Base-by-base conservation (phyloP, 2,113 vertebrate genomes). In the Anoplopoma fimbria region DNA sequence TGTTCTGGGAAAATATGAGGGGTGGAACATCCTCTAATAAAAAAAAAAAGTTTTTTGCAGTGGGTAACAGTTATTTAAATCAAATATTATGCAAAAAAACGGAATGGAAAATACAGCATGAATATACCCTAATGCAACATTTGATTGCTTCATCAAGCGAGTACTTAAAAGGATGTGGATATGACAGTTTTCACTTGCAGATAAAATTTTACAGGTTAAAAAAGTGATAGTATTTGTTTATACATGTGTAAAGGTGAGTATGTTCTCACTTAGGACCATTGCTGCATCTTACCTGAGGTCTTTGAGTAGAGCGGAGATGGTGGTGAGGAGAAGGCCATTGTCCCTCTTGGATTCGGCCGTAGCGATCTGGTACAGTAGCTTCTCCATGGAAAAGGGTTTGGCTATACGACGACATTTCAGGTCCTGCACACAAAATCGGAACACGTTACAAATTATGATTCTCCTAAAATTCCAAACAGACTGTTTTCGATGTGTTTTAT, bases 361-460 rank as follows among this genome's bases (percentile, higher is more conserved):
- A 89, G 98, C 98, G 62, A 99, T 97, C 96, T 99, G 98, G 95
- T 99, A 99, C 79, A 99, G 97, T 89, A 99, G 91, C 96, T 99
- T 99, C 93, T 99, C 98, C 98, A 99, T 99, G 72, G 98, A 99
- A 92, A 99, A 99, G 21, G 98, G 97, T 93, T 99, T 99, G 80
- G 98, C 97, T 92, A 99, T 98, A 79, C 93, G 96, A 72, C 98
- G 97, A 81, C 95, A 97, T 94, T 99, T 99, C 95, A 99, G 97
- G 92, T 99, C 98, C 98, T 99, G 93, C 2, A 10, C n/a, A 75
- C 29, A 33, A 19, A 73, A 38, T 73, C 57, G 57, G 49, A 76
- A 86, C 63, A 58, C 27, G 45, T 36, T 12, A 76, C 27, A 60
- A 21, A 51, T 63, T 29, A 10, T 4, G 33, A 3, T 36, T 36